phyloP scores from a whole-genome alignment of 2,888 invertebrate species.

The Epinotia ramella region DNA sequence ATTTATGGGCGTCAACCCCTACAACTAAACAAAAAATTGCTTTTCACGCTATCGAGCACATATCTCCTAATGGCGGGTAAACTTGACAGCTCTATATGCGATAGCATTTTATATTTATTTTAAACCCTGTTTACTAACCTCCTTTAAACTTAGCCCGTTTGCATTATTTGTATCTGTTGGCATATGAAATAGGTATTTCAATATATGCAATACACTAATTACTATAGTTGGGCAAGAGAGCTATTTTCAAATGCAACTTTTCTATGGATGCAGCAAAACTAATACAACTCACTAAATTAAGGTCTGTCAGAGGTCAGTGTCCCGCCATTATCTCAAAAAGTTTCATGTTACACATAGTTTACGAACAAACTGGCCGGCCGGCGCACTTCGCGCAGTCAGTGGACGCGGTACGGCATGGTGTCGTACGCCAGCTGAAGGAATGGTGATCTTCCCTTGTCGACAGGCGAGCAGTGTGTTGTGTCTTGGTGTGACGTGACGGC shows the following conservation, averaged over 20 bases:
- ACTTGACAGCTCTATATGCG: conserved; percentile 1
- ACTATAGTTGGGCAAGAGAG: too few species aligned
- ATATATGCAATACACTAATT: not conserved
- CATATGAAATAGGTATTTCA: not conserved
- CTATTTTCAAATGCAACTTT: too few species aligned
- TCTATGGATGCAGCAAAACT: not conserved
- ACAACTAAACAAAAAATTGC: conserved; percentile 34
- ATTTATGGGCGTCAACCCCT: conserved; percentile 26
- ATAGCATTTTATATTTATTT: not conserved
- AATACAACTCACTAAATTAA: not conserved
- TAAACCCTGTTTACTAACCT: conserved; percentile 1
- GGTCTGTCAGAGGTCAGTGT: not conserved
- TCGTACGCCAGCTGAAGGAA: not conserved
- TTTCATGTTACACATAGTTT: not conserved
- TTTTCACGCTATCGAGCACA: conserved; percentile 17
- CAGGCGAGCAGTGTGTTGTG: too few species aligned
- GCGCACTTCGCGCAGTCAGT: not conserved
- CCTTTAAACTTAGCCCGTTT: not conserved
- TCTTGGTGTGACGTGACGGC: too few species aligned
- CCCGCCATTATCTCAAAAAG: not conserved
- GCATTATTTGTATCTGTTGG: not conserved
- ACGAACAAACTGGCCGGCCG: not conserved
- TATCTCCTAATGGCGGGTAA: conserved; percentile 10
- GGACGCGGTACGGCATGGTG: not conserved
- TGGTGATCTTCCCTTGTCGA: not conserved